These are phyloP conservation scores for Pandemis cinnamomeana DNA, from an alignment of 2,888 invertebrate species.

Conservation along the genomic window DNA sequence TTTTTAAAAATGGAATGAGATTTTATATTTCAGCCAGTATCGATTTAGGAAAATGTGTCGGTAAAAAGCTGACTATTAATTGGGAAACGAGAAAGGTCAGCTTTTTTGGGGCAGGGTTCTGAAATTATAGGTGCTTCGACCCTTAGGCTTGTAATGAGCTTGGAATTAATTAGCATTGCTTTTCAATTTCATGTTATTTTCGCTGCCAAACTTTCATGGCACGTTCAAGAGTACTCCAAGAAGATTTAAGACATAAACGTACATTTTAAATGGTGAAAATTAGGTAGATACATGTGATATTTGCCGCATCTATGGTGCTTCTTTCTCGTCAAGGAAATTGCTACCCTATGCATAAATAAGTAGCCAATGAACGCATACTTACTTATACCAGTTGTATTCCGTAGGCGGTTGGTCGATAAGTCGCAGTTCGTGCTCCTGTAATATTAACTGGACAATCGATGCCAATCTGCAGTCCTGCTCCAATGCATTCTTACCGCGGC, in stretches of 20 bases:
- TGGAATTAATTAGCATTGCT: background rate
- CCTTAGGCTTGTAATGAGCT: background rate
- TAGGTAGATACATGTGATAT: background rate
- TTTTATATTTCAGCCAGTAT: background rate
- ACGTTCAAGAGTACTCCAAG: background rate
- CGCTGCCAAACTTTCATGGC: background rate
- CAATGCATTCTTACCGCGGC: conserved; percentile 12
- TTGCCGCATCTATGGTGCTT: background rate
- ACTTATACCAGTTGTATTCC: conserved; percentile 18
- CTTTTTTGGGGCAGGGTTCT: background rate
- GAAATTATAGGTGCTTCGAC: conserved; percentile 3
- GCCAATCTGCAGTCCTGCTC: conserved; percentile 42
- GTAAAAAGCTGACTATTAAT: background rate
- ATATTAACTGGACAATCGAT: conserved; percentile 45
- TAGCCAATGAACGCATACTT: conserved; percentile 10
- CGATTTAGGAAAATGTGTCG: background rate
- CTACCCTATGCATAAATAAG: background rate
- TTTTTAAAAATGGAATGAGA: background rate
- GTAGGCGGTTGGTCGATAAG: conserved; percentile 38
- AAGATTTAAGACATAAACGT: background rate
- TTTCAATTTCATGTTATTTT: conserved; percentile 1
- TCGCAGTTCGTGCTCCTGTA: conserved; percentile 44
- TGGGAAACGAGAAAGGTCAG: background rate
- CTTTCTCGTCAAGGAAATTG: background rate
- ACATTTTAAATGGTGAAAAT: background rate